These are phyloP conservation scores for Catostomus latipinnis DNA, from an alignment of 2,797 vertebrate genomes.

Conservation along the genomic window DNA sequence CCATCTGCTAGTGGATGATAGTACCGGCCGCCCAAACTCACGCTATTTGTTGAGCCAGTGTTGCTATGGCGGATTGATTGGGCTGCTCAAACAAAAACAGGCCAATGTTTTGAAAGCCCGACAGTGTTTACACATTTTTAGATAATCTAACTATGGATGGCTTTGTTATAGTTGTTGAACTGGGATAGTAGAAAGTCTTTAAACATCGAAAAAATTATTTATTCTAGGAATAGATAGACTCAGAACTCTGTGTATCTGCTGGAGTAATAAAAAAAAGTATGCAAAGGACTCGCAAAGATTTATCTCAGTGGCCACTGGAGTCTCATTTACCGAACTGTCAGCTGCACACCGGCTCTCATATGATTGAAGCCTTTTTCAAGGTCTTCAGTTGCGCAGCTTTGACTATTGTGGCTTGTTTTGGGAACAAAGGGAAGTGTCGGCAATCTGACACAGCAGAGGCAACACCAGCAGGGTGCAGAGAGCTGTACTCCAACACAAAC, in stretches of 20 bases:
- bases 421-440: slow-evolving; percentile 37
- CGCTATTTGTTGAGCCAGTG: too few relatives aligned
- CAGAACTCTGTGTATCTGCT: background rate
- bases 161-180: too few relatives aligned
- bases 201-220: slow-evolving; percentile 5
- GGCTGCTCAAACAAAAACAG: too few relatives aligned
- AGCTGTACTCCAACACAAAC: slow-evolving; percentile 21
- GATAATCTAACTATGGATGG: too few relatives aligned
- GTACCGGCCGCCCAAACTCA: too few relatives aligned
- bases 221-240: slow-evolving; percentile 13
- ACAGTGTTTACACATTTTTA: too few relatives aligned
- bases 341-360: slow-evolving; percentile 36
- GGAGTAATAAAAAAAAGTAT: slow-evolving; percentile 24
- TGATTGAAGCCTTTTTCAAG: slow-evolving; percentile 57
- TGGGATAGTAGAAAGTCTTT: too few relatives aligned
- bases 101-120: too few relatives aligned
- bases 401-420: slow-evolving; percentile 32
- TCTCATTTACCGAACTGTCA: slow-evolving; percentile 57
- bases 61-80: too few relatives aligned
- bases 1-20: too few relatives aligned
- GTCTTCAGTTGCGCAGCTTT: slow-evolving; percentile 25
- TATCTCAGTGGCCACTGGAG: slow-evolving; percentile 30
- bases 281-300: slow-evolving; percentile 32
- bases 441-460: slow-evolving; percentile 18
- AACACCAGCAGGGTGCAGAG: slow-evolving; percentile 26